A percentile compares a stretch with the other conserved stretches of the same genome.
These are phyloP conservation scores for Acropternis orthonyx DNA, from an alignment of 2,797 vertebrate species.

Conservation along the genomic window DNA sequence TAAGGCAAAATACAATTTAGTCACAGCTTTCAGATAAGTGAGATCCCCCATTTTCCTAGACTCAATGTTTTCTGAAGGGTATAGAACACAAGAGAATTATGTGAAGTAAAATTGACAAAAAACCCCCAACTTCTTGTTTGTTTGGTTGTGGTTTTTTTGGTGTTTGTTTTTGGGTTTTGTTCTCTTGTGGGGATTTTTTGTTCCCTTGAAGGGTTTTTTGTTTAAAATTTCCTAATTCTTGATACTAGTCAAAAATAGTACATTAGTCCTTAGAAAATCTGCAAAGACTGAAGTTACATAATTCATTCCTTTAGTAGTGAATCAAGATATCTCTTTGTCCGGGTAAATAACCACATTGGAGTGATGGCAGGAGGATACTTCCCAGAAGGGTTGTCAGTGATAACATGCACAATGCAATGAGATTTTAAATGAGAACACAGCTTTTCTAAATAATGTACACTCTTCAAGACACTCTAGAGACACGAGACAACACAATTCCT, in stretches of 20 bases:
- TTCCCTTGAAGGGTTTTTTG: neutral
- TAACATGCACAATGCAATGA: conserved; percentile 30
- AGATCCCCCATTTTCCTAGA: neutral
- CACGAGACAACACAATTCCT: conserved; percentile 36
- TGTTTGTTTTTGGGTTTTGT: neutral
- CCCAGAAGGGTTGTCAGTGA: conserved; percentile 56
- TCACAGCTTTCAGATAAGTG: conserved; percentile 14
- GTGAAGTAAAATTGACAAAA: neutral
- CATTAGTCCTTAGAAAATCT: neutral
- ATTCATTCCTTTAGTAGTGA: conserved; percentile 58
- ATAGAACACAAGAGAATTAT: neutral
- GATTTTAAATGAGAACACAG: conserved; percentile 66
- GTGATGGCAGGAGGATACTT: conserved; percentile 45
- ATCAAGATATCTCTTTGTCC: neutral
- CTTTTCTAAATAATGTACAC: conserved; percentile 58
- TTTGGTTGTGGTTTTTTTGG: too few relatives aligned
- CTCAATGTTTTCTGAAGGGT: neutral
- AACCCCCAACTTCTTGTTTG: rapidly evolving
- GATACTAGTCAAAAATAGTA: neutral
- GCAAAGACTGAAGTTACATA: conserved; percentile 40
- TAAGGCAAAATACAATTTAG: conserved; percentile 15
- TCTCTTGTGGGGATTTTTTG: neutral
- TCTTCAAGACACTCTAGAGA: conserved; percentile 46
- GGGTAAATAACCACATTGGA: conserved; percentile 44
- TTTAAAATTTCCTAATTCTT: neutral